phyloP scores from a whole-genome alignment of 2,888 invertebrate genomes.

The Chironomus tentans region DNA sequence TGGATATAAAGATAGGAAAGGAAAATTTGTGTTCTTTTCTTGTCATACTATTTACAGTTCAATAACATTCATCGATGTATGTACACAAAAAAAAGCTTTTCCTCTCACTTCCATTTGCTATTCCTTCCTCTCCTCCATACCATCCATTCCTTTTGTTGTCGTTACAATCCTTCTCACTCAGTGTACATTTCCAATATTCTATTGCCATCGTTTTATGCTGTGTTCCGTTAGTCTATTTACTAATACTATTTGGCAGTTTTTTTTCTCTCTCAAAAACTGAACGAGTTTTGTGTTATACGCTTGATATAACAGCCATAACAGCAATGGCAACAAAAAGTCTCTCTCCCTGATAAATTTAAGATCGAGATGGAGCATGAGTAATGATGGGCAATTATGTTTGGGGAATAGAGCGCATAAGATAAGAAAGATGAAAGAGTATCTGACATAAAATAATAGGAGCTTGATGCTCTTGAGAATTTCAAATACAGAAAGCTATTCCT shows the following conservation, averaged over 20 bases:
- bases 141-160: neutral
- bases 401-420: too few relatives aligned
- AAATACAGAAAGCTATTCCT: too few relatives aligned
- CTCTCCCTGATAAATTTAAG: neutral
- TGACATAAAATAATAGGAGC: too few relatives aligned
- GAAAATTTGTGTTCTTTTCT: constrained; percentile 9
- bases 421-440: too few relatives aligned
- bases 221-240: neutral
- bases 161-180: too few relatives aligned
- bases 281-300: neutral
- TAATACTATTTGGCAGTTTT: neutral
- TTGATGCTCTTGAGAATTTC: too few relatives aligned
- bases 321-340: neutral
- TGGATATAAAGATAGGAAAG: neutral
- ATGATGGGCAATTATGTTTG: too few relatives aligned
- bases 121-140: neutral
- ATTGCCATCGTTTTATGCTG: neutral
- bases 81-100: neutral
- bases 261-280: neutral
- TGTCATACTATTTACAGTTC: constrained; percentile 10
- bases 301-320: neutral
- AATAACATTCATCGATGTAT: neutral
- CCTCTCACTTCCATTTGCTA: neutral
- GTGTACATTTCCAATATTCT: neutral
- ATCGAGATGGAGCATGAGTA: neutral